Evolutionary conservation across 2,888 invertebrate genomes (phyloP), one percentile per base, ranked within the genome.

Genomic region (Chouioia cunea): DNA sequence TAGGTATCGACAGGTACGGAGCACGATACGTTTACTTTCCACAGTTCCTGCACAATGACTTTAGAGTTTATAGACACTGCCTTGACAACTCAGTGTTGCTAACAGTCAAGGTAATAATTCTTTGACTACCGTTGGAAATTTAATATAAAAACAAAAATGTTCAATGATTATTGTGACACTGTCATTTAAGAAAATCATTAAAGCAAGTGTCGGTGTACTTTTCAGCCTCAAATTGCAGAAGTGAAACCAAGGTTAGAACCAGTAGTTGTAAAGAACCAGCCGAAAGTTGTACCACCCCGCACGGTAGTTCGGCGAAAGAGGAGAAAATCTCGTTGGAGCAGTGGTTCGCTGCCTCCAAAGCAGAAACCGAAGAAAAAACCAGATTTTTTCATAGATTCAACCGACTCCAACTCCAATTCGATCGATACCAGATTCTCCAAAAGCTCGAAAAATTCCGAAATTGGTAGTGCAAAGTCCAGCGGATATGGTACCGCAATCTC

Each of bases 1-100:
- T 89, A 46, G 89, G 89, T 6, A 79, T 79, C 1, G 89, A 89
- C 78, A 85, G 86, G 46, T 79, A 87, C 6, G 89, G 88, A 18
- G 85, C 86, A 73, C 83, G 84, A 71, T 89, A 89, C 77, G 81
- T 89, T 72, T 88, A 89, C 78, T 88, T 89, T 77, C 88, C 88
- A 23, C 88, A 88, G 75, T 89, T 89, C 78, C 85, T 88, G 74
- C 87, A 87, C 1, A 87, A 82, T 36, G 88, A 88, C 79, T 79
- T 89, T 1, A 80, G 89, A 44, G 83, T 89, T 46, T 89, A 89
- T 77, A 83, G 85, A 52, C 87, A 88, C 52, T 83, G 77, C 62
- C 73, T 84, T 36, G 81, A 83, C 70, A 85, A 85, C 71, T 79
- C 79, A 69, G 77, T 84, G 67, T 68, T 83, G 4, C 81, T 80